Conservation (phyloP, 2,888 invertebrate species). For the Osmoderma eremita region DNA sequence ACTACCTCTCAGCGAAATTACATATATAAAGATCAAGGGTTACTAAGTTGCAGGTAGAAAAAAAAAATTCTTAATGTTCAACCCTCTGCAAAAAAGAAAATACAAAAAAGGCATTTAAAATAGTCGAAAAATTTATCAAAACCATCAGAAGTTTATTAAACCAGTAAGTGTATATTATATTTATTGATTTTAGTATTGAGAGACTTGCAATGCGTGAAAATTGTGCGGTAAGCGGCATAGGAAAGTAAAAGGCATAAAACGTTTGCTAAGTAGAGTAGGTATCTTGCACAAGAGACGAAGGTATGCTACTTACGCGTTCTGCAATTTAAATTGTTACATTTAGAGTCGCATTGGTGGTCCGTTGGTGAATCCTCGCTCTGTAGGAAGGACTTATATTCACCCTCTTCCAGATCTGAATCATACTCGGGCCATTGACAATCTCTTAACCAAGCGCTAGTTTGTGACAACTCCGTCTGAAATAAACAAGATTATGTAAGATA, state of each 20-base stretch:
- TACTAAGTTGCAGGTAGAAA: too few species aligned
- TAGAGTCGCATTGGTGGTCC: slow-evolving; percentile 68
- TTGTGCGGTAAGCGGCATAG: too few species aligned
- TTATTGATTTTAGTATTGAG: too few species aligned
- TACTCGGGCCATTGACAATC: slow-evolving; percentile 73
- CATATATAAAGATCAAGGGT: too few species aligned
- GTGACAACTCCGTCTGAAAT: slow-evolving; percentile 61
- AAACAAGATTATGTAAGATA: slow-evolving; percentile 56
- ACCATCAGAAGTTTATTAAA: too few species aligned
- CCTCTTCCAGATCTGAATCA: slow-evolving; percentile 66
- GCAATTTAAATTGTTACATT: slow-evolving; percentile 62
- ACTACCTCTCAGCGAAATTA: too few species aligned
- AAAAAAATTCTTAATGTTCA: too few species aligned
- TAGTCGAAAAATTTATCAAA: too few species aligned
- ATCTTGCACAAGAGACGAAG: slow-evolving; percentile 1
- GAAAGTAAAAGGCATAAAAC: slow-evolving; percentile 9
- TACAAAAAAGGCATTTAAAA: too few species aligned
- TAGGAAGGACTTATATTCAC: slow-evolving; percentile 56
- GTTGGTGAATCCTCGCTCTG: slow-evolving; percentile 55
- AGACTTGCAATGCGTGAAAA: too few species aligned
- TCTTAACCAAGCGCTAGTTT: slow-evolving; percentile 65
- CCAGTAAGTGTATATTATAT: too few species aligned
- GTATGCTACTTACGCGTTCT: slow-evolving; percentile 46
- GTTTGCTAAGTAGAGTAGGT: not conserved
- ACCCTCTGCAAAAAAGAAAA: too few species aligned